Conservation (phyloP, 2,797 vertebrate species). For the Thripadectes ignobilis region DNA sequence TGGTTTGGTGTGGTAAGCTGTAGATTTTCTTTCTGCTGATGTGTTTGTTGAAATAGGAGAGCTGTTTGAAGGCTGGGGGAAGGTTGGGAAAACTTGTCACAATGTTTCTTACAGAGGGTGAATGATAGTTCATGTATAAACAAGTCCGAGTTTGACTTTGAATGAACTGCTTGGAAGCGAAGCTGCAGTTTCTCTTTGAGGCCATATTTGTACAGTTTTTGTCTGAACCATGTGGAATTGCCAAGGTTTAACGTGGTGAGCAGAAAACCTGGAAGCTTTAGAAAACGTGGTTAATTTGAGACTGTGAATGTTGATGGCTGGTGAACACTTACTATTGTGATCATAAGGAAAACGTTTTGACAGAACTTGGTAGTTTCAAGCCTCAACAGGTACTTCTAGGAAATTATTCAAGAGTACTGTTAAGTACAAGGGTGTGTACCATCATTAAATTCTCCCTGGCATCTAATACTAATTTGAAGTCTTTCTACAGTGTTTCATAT, state of each 20-base stretch:
- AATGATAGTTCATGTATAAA: background rate
- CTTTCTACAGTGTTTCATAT: background rate
- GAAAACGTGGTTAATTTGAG: background rate
- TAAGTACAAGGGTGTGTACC: background rate
- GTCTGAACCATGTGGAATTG: background rate
- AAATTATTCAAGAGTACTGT: constrained; percentile 27
- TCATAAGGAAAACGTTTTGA: background rate
- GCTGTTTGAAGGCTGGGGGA: background rate
- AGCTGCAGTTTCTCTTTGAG: background rate
- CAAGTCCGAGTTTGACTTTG: background rate
- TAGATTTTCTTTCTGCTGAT: background rate
- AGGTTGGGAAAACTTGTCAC: background rate
- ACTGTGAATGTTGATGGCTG: background rate
- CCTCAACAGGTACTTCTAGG: constrained; percentile 41
- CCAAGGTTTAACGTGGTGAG: background rate
- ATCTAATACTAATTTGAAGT: background rate
- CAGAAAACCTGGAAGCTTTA: background rate
- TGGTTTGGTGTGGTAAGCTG: background rate
- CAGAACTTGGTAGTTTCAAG: constrained; percentile 12
- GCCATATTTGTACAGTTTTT: background rate
- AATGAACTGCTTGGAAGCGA: background rate
- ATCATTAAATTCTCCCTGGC: constrained; percentile 18
- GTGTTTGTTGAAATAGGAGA: background rate
- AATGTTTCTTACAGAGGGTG: background rate
- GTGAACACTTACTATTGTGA: background rate